Evolutionary conservation across 2,113 vertebrate genomes (phyloP), one percentile per base, ranked within the genome.

Genomic region (Orthonyx spaldingii): DNA sequence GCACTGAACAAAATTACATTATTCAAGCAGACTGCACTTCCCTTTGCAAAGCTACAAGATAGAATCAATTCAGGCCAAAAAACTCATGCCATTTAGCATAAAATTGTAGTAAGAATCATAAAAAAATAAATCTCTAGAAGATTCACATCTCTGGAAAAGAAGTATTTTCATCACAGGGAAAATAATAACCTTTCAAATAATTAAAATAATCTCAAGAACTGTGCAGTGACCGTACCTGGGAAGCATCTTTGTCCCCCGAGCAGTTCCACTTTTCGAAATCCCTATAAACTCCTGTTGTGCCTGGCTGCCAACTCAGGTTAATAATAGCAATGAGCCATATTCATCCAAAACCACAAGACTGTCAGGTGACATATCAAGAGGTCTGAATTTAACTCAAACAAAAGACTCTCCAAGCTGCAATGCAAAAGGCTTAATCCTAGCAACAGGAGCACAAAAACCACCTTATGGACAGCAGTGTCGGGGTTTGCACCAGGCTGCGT

Each of bases 311-410:
- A 64, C 94, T 79, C 94, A 97, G 94, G 98, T 98, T 99, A 99
- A 99, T 98, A 99, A 99, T 99, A 99, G 98, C 98, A 93, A 96
- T 98, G 98, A 98, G 98, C 98, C 98, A 98, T 98, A 98, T 98
- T 98, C 98, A 98, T 98, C 98, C 98, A 98, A 98, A 98, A 98
- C 98, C 98, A 99, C 98, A 98, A 99, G 99, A 98, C 98, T 98
- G 98, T 99, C 99, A 99, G 98, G 98, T 99, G 99, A 99, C 98
- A 98, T 90, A 98, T 94, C 82, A 94, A 97, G 96, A 98, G 96
- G 86, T 94, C 95, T 96, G 98, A 97, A 98, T 97, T 97, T 97
- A 97, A 98, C 95, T 97, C 97, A 97, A 97, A 98, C 97, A 98
- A 98, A 98, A 97, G 98, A 76, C 97, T 97, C 97, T 96, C 97